phyloP scores from a whole-genome alignment of 2,113 vertebrate genomes.

The Aplodontia rufa region DNA sequence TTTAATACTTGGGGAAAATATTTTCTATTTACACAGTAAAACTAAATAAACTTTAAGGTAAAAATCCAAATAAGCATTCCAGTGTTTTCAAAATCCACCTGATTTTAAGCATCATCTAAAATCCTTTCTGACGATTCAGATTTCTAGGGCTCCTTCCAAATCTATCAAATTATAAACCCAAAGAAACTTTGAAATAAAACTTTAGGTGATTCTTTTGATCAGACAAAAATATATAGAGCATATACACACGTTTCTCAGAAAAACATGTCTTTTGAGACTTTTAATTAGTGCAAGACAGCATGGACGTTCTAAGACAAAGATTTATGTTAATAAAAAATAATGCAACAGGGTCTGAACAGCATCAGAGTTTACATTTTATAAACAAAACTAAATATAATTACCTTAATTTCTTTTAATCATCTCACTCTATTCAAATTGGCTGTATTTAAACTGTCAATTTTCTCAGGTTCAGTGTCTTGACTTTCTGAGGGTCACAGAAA shows the following conservation, averaged over 20 bases:
- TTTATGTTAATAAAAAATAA: slow-evolving; percentile 30
- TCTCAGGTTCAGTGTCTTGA: not conserved
- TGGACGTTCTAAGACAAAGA: not conserved
- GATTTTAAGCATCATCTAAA: not conserved
- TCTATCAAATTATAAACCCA: not conserved
- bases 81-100: not conserved
- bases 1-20: not conserved
- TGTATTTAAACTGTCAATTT: slow-evolving; percentile 48
- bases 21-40: not conserved
- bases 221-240: not conserved
- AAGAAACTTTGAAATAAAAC: not conserved
- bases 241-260: slow-evolving; percentile 3
- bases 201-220: not conserved
- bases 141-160: not conserved
- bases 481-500: not conserved
- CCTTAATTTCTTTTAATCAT: slow-evolving; percentile 38
- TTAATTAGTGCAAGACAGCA: not conserved
- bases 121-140: slow-evolving; percentile 1
- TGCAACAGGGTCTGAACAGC: not conserved
- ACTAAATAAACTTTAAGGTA: not conserved
- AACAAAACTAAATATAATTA: slow-evolving; percentile 42
- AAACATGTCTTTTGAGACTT: not conserved
- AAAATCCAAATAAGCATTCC: not conserved
- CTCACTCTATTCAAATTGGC: slow-evolving; percentile 18
- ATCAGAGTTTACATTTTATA: slow-evolving; percentile 30